Evolutionary conservation across 2,888 invertebrate species (phyloP).

Genomic region (Cephus pulcher): DNA sequence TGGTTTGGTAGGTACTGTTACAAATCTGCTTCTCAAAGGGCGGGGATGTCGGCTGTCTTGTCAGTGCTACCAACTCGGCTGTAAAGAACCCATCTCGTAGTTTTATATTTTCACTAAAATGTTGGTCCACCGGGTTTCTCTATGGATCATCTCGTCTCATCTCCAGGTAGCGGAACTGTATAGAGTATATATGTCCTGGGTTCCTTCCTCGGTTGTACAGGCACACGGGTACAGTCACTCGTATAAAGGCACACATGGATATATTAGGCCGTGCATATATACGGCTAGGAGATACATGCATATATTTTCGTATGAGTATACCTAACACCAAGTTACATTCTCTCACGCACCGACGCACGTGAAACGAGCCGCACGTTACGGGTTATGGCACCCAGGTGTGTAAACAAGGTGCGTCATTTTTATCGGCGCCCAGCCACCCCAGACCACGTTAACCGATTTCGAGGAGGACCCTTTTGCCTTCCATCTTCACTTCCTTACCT

Average conservation of each 20-base stretch:
- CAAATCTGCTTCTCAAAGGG: constrained; percentile 50
- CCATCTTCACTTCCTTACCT: too few relatives aligned
- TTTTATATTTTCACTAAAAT: constrained; percentile 49
- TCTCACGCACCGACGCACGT: constrained; percentile 3
- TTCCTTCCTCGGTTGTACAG: too few relatives aligned
- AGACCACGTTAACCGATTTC: constrained; percentile 5
- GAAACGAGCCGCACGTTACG: constrained; percentile 21
- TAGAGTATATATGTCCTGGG: too few relatives aligned
- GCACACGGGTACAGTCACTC: too few relatives aligned
- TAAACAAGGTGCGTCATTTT: constrained; percentile 49
- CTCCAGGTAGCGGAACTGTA: constrained; percentile 16
- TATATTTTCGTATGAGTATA: neutral
- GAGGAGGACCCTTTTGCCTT: neutral
- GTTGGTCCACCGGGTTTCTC: constrained; percentile 30
- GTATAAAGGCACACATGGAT: too few relatives aligned
- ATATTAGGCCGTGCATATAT: too few relatives aligned
- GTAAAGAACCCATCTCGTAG: constrained; percentile 56
- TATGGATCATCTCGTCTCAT: constrained; percentile 43
- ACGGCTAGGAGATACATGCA: too few relatives aligned
- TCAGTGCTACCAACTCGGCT: constrained; percentile 58
- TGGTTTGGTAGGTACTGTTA: constrained; percentile 44
- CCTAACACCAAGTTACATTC: neutral
- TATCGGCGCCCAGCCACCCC: neutral
- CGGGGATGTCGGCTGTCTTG: constrained; percentile 62
- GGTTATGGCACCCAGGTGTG: constrained; percentile 47